Base-by-base conservation (phyloP, 2,113 vertebrate species). In the Monopterus albus region DNA sequence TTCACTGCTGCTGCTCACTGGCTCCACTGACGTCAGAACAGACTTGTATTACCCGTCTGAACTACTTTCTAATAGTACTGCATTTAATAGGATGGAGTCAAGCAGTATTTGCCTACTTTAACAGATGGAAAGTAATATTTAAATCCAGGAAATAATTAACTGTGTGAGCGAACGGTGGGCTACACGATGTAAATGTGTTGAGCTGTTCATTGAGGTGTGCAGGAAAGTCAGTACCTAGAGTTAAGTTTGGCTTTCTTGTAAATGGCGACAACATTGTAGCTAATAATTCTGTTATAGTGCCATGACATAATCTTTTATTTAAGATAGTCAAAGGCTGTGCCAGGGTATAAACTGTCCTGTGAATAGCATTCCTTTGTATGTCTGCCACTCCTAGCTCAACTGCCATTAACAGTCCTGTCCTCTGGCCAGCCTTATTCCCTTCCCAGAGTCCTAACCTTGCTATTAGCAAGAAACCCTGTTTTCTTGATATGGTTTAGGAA, bases 21-120 rank as follows among this genome's bases (percentile, higher is more conserved):
- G 40, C 20, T 50, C 72, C 25, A 15, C 21, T 69, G 23, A 66
- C 40, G 42, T 82, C 70, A 68, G 5, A 69, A 53, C 1, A 7
- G 46, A 67, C 69, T 76, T 42, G 23, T 18, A 7, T 71, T 71
- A 33, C 78, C 29, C 28, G 55, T 68, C 51, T 73, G 31, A 66
- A 47, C 20, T 57, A 20, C 58, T 57, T 78, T 42, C 33, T 65
- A 31, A 67, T 60, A 26, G 58, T n/a, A 23, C 50, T 58, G 25
- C 57, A 21, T 66, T 33, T 31, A 12, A 11, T 33, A 8, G 38
- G 35, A 61, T 43, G 1, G 29, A 59, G 26, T 43, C 0, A 2
- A 29, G 13, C 13, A 23, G 17, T 35, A 31, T 43, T 46, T 72
- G 1, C 23, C 51, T 8, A 6, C 0, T 12, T 25, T 33, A 36